Evolutionary conservation across 2,113 vertebrate genomes (phyloP).

Genomic region (Alethe diademata): DNA sequence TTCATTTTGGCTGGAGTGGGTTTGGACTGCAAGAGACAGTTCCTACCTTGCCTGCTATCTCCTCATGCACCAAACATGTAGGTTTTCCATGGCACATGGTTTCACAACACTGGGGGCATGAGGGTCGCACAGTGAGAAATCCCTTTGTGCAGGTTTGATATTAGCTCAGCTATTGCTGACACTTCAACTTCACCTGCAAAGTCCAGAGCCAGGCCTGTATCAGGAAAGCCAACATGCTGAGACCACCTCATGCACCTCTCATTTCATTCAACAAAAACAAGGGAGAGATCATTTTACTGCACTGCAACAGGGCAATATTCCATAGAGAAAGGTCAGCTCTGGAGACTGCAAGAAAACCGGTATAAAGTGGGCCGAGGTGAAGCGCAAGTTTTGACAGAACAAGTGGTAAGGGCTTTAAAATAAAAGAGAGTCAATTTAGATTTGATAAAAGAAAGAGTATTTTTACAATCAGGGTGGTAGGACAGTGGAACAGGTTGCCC

Average conservation of each 20-base stretch:
- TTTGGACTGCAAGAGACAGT: not conserved
- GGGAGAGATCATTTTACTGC: not conserved
- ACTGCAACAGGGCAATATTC: fast-evolving
- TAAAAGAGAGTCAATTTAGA: not conserved
- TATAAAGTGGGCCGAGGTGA: not conserved
- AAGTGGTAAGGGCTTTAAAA: not conserved
- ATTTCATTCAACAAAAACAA: not conserved
- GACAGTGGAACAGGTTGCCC: not conserved
- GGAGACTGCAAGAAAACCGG: not conserved
- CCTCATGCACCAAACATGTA: too few species aligned
- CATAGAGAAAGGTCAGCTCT: not conserved
- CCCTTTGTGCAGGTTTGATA: not conserved
- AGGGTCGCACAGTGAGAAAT: not conserved
- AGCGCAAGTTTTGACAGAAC: not conserved
- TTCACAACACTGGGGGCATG: fast-evolving
- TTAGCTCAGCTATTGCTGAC: not conserved
- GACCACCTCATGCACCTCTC: not conserved
- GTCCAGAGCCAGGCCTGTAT: not conserved
- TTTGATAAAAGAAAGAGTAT: not conserved
- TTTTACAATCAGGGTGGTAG: not conserved
- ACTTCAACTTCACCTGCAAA: not conserved
- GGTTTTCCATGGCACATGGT: not conserved
- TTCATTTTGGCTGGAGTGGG: not conserved
- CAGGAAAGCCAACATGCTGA: not conserved
- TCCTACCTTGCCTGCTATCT: not conserved